phyloP scores from a whole-genome alignment of 2,888 invertebrate species.

The Macroteleia sp. region DNA sequence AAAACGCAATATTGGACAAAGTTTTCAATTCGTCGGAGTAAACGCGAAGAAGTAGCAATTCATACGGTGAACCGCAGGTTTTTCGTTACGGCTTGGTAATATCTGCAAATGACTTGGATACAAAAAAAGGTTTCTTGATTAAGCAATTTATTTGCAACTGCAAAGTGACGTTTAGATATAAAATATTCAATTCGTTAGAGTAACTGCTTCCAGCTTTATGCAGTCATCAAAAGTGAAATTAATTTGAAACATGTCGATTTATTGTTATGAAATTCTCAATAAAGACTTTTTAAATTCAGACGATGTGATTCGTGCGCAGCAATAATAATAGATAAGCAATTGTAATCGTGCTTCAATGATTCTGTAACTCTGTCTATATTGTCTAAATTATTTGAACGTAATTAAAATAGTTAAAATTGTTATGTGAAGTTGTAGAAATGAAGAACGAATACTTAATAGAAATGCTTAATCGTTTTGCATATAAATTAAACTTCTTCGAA shows the following conservation, averaged over 20 bases:
- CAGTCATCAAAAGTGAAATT: not conserved
- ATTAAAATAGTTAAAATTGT: conserved; percentile 40
- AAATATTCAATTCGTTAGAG: conserved; percentile 44
- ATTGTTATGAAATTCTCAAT: not conserved
- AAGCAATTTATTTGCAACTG: conserved; percentile 57
- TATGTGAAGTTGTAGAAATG: conserved; percentile 35
- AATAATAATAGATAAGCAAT: too few species aligned
- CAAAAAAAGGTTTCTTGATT: conserved; percentile 62
- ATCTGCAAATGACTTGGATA: conserved; percentile 62
- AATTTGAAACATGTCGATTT: conserved; percentile 22
- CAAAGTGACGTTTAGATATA: conserved; percentile 46
- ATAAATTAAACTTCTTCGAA: conserved; percentile 80
- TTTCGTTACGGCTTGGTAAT: conserved; percentile 61
- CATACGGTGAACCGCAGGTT: conserved; percentile 65
- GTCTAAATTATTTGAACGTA: conserved; percentile 6
- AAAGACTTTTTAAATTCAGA: conserved; percentile 7
- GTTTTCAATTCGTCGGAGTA: conserved; percentile 64
- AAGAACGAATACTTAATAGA: conserved; percentile 62
- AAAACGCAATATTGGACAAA: conserved; percentile 70
- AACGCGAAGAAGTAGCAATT: conserved; percentile 66
- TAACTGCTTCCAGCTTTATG: not conserved
- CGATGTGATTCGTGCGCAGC: not conserved
- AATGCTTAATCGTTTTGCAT: conserved; percentile 81
- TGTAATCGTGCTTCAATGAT: too few species aligned
- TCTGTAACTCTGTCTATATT: too few species aligned